A percentile compares a stretch with the other conserved stretches of the same genome.
phyloP scores from a whole-genome alignment of 2,888 invertebrate genomes.

The Macrophya alboannulata region DNA sequence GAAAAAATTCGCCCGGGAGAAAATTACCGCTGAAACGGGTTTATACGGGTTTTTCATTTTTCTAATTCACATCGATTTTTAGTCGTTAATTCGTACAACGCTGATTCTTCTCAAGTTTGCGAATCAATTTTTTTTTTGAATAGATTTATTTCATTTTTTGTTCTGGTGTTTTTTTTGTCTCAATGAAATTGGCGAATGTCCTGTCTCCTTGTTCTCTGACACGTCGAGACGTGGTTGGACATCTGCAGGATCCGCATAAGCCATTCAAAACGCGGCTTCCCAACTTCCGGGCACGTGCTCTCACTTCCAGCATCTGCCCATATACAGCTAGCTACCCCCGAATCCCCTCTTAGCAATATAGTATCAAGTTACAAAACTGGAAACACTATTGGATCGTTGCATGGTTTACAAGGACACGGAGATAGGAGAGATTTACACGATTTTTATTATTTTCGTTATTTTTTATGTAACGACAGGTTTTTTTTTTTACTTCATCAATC shows the following conservation, averaged over 20 bases:
- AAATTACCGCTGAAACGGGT: not conserved
- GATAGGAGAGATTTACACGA: not conserved
- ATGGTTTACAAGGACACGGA: not conserved
- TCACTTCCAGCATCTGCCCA: conserved; percentile 45
- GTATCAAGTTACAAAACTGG: conserved; percentile 12
- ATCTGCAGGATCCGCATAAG: conserved; percentile 25
- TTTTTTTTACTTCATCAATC: not conserved
- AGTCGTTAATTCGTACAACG: not conserved
- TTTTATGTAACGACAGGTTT: not conserved
- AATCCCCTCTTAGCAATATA: not conserved
- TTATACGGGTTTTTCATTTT: not conserved
- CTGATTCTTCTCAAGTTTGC: not conserved
- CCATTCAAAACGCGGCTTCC: conserved; percentile 49
- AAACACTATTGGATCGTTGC: not conserved
- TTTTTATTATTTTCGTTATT: not conserved
- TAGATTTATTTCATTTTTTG: not conserved
- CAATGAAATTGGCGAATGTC: not conserved
- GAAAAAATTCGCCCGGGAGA: not conserved
- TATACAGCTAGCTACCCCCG: not conserved
- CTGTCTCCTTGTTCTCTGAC: not conserved
- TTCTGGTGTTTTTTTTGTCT: not conserved
- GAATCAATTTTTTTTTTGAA: not conserved
- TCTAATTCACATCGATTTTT: not conserved
- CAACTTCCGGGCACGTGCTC: conserved; percentile 54
- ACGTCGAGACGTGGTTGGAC: not conserved